Evolutionary conservation across 35 echinoderm and acorn worm genomes (phyloP), one percentile per base, ranked within the genome.

Genomic region (Amphiura filiformis): DNA sequence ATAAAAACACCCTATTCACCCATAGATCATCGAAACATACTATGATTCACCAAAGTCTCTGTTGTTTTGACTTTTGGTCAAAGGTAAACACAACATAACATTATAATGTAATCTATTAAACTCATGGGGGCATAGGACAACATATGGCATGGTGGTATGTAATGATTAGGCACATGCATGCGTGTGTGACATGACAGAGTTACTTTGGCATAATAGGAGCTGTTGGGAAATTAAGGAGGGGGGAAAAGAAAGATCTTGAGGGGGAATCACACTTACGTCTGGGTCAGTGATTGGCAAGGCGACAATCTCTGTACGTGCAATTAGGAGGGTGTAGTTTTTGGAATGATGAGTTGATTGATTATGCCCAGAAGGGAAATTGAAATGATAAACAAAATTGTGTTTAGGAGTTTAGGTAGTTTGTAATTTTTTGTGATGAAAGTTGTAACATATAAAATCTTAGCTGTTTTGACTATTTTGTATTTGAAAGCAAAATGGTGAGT

Each of bases 11-110:
- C 26, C 61, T 70, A 5, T 70, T 70, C 3, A 11, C 61, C 26
- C 26, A 70, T 15, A 70, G 61, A 70, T 5, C 11, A 52, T 11
- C 44, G 44, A 11, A 11, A 52, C 20, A 20, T 52, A 7, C 44
- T 52, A 7, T 11, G 7, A 11, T 20, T 11, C 44, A 52, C 44
- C 41, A 47, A 47, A 47, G 4, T 4, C 41, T 47, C 41, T 70
- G 61, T 11, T 52, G 44, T 70, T 70, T 70, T 70, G 61, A 70
- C 61, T 70, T 70, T 70, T 23, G 61, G 61, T 70, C 61, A 70
- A 26, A 70, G 61, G 61, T 70, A 70, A 70, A 70, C 61, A 70
- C 15, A 15, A 11, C 11, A 70, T 2, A 70, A 70, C 61, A 70
- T 70, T 70, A 70, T 18, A 47, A 26, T 15, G 61, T 70, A 30